Evolutionary conservation across 1,140 invertebrate genomes (phyloP), one percentile per base, ranked within the genome.

Genomic region (Drosophila hydei): DNA sequence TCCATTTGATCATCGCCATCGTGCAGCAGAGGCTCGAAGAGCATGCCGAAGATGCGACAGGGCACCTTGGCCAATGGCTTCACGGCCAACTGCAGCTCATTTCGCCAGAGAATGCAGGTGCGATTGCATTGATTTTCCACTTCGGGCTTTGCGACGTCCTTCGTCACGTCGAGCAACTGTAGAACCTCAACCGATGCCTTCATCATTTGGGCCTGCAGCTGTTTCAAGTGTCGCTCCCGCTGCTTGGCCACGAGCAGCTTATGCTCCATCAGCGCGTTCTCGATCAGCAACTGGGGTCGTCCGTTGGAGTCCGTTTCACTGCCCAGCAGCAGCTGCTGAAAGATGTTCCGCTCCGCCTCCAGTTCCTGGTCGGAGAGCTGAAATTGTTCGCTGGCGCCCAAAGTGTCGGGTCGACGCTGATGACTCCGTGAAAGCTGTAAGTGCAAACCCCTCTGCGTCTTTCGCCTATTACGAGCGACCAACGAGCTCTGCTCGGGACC

Each of bases 21-120:
- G 43, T 12, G n/a, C 25, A 45, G 47, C 25, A 64, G 61, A 3
- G 61, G 50, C 61, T 45, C 25, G 14, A 54, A 23, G 12, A 64
- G 36, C 7, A 9, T 16, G n/a, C 25, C 1, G n/a, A 64, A 45
- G 2, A 55, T 6, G n/a, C 23, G 61, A 16, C 19, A 45, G 5
- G 16, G 40, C 25, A 50, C 23, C 47, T 27, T 4, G 1, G 7
- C 6, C 25, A 50, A n/a, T 8, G 47, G 23, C 25, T 51, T 6
- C 7, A 27, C 9, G 1, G 23, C 2, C 14, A 16, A 6, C 23
- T 11, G 47, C 25, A 50, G 25, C 25, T 50, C 47, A 0, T 50
- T 5, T 1, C 47, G 47, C 47, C 47, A 50, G 14, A n/a, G 47
- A 3, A 50, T 4, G n/a, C 47, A 50, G 3, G 7, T 16, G 8